A percentile compares a stretch with the other conserved stretches of the same genome.
These are phyloP conservation scores for Tetragnatha montana DNA, from an alignment of 2,888 invertebrate genomes.

Conservation along the genomic window DNA sequence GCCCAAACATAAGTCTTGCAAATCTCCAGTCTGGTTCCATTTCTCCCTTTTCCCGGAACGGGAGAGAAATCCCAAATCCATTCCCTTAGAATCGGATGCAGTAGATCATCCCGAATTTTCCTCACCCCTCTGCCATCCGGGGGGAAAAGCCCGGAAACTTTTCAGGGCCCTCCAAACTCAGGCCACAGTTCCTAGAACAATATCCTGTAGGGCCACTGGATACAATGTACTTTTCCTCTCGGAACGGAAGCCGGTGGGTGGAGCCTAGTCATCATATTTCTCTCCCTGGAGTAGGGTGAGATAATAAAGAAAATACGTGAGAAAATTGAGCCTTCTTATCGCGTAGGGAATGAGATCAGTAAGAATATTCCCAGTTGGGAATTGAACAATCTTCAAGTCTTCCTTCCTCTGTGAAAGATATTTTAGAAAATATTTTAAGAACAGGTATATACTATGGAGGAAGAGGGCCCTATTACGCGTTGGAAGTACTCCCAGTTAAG, in stretches of 20 bases:
- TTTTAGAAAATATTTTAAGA: not conserved
- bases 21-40: not conserved
- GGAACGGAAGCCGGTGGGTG: conserved; percentile 41
- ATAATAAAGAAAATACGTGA: conserved; percentile 63
- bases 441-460: not conserved
- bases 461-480: not conserved
- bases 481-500: not conserved
- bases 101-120: not conserved
- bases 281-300: conserved; percentile 29
- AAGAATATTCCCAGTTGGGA: conserved; percentile 39
- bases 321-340: conserved; percentile 57
- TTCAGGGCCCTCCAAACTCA: conserved; percentile 16
- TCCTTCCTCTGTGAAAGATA: not conserved
- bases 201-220: not conserved
- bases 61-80: not conserved
- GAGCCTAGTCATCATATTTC: conserved; percentile 50
- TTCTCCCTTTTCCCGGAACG: not conserved
- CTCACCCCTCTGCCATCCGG: not conserved
- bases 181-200: conserved; percentile 22
- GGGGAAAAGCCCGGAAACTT: not conserved
- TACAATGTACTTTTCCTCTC: conserved; percentile 15
- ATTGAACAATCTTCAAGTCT: conserved; percentile 39
- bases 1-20: not conserved
- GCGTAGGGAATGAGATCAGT: conserved; percentile 8
- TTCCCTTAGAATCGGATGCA: not conserved